These are phyloP conservation scores for Scelioninae gen. 1 DNA, from an alignment of 2,888 invertebrate genomes.

Conservation along the genomic window DNA sequence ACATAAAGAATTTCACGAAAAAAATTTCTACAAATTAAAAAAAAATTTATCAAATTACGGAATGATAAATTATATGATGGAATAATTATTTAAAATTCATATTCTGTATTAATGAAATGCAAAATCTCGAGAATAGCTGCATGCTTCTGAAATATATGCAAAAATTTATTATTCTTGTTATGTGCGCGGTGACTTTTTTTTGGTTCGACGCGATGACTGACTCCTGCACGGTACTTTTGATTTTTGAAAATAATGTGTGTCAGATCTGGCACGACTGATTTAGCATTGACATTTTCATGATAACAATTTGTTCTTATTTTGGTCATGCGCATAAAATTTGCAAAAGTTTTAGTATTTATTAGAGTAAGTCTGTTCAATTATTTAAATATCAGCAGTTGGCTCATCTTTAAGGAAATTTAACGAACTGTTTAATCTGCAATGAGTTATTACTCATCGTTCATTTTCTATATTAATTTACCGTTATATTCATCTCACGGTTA, in stretches of 20 bases:
- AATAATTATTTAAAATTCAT: too few species aligned
- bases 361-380: slow-evolving; percentile 32
- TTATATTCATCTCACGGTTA: too few species aligned
- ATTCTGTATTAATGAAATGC: background rate
- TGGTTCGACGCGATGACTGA: slow-evolving; percentile 4
- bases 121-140: background rate
- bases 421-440: slow-evolving; percentile 42
- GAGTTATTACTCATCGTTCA: slow-evolving; percentile 51
- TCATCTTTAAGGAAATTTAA: slow-evolving; percentile 43
- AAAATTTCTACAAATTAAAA: too few species aligned
- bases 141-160: background rate
- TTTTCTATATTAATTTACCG: too few species aligned
- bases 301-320: slow-evolving; percentile 56
- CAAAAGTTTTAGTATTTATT: slow-evolving; percentile 49
- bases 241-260: slow-evolving; percentile 35
- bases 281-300: slow-evolving; percentile 35
- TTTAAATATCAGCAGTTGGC: slow-evolving; percentile 50
- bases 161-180: background rate
- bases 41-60: too few species aligned
- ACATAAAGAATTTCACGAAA: too few species aligned
- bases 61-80: too few species aligned
- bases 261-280: slow-evolving; percentile 33
- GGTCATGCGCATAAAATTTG: slow-evolving; percentile 35
- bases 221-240: slow-evolving; percentile 18
- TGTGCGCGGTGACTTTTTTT: background rate